Base-by-base conservation (phyloP, 2,888 invertebrate genomes). In the Cylindroiulus punctatus region DNA sequence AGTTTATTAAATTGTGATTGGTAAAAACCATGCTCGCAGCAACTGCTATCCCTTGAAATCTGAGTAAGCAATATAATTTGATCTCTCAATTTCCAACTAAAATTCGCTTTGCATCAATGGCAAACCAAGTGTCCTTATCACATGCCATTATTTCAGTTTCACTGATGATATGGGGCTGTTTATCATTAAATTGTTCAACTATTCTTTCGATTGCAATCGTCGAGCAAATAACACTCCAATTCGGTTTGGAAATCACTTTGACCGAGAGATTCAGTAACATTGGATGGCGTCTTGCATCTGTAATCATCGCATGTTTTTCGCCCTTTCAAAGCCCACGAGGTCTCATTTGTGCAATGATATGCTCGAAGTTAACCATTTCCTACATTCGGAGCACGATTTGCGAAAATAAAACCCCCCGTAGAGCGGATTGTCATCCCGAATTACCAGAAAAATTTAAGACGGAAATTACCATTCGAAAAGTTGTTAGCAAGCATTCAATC, bases 341-440 rank as follows among this genome's bases (percentile, higher is more conserved):
- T 76, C 10, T 76, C 76, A 76, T 76, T 76, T 76, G 76, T 3
- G 76, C 10, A 76, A 76, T 76, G 76, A 76, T 76, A 76, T 76
- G 76, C 30, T 76, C 30, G 30, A 17, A 32, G 76, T 76, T 30
- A 76, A 76, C 76, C 76, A 30, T 76, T 76, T 76, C 30, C 14
- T 17, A 76, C 17, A 76, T 76, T 76, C 76, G 30, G 30, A 12
- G 30, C 76, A 76, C 76, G 76, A 76, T 76, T 76, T 30, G 30
- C 30, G 76, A 30, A 76, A 30, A 76, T 76, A 76, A 76, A 76
- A 76, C 30, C 76, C 22, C 22, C 22, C 30, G 76, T 30, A 4
- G 76, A 0, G 12, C 17, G 17, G 30, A 76, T 30, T 76, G 76
- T 30, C 76, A 76, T 32, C 26, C 76, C 30, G 17, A 76, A 76